phyloP scores from a whole-genome alignment of 2,888 invertebrate genomes.

The Dolichopus griseipennis region DNA sequence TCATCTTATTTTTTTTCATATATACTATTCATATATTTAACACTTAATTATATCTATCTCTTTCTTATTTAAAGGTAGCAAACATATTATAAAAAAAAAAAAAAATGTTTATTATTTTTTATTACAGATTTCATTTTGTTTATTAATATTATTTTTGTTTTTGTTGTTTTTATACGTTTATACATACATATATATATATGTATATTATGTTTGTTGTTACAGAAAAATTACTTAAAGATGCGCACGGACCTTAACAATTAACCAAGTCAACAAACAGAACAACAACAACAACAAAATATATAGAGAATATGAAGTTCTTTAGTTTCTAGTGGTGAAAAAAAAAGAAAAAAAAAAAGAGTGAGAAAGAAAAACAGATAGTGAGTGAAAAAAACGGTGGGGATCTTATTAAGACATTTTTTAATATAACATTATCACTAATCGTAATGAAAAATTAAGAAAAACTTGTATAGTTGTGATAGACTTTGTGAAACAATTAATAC shows the following conservation, averaged over 20 bases:
- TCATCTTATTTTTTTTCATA: not conserved
- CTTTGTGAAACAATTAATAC: not conserved
- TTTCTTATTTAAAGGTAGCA: not conserved
- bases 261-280: too few relatives aligned
- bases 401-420: not conserved
- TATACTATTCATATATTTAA: too few relatives aligned
- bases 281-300: too few relatives aligned
- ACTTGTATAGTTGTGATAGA: not conserved
- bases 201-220: too few relatives aligned
- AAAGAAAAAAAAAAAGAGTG: not conserved
- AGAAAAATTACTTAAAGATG: not conserved
- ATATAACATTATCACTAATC: constrained; percentile 6
- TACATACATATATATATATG: too few relatives aligned
- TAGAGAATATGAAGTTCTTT: too few relatives aligned
- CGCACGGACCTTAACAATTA: not conserved
- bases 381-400: not conserved
- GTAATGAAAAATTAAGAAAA: not conserved
- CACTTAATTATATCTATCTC: not conserved
- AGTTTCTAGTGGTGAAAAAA: not conserved
- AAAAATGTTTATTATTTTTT: not conserved
- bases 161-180: too few relatives aligned
- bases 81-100: too few relatives aligned
- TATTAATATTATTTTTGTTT: too few relatives aligned
- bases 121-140: not conserved
- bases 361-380: not conserved